Percentiles rank a stretch among this genome's conserved stretches.
Evolutionary conservation across 2,113 vertebrate species (phyloP).

Genomic region (Phyllostomus hastatus): DNA sequence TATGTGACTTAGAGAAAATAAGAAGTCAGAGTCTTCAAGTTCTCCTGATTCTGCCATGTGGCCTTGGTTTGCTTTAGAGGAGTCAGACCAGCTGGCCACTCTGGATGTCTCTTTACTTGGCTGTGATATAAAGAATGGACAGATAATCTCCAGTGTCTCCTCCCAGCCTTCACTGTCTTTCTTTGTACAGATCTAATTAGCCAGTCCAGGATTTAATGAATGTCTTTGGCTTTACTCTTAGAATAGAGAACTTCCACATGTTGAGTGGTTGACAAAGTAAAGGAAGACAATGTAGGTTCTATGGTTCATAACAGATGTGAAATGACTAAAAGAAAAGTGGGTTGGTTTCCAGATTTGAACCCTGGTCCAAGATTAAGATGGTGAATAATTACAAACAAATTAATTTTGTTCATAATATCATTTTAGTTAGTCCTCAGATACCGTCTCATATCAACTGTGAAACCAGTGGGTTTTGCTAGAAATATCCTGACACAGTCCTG

Average conservation of each 20-base stretch:
- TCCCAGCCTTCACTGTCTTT: neutral
- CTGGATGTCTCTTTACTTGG: neutral
- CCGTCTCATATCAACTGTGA: neutral
- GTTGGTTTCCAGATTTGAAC: neutral
- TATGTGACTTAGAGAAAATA: neutral
- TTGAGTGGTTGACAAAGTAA: neutral
- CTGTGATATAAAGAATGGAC: neutral
- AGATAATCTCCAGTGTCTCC: neutral
- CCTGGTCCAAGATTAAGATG: neutral
- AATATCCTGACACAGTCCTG: neutral
- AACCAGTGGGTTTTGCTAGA: neutral
- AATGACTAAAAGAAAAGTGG: neutral
- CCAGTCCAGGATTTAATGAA: neutral
- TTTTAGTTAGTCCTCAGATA: neutral
- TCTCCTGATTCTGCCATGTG: neutral
- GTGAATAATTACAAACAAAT: neutral
- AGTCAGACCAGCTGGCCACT: neutral
- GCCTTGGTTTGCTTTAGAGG: neutral
- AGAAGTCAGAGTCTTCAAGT: neutral
- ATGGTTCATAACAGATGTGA: neutral
- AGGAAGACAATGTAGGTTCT: neutral
- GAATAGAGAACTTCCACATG: neutral
- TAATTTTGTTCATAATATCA: neutral
- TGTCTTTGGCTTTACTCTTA: neutral
- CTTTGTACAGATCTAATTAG: neutral